A percentile compares a stretch with the other conserved stretches of the same genome.
Evolutionary conservation across 2,113 vertebrate genomes (phyloP).

Genomic region (Brachypodius melanocephalos): DNA sequence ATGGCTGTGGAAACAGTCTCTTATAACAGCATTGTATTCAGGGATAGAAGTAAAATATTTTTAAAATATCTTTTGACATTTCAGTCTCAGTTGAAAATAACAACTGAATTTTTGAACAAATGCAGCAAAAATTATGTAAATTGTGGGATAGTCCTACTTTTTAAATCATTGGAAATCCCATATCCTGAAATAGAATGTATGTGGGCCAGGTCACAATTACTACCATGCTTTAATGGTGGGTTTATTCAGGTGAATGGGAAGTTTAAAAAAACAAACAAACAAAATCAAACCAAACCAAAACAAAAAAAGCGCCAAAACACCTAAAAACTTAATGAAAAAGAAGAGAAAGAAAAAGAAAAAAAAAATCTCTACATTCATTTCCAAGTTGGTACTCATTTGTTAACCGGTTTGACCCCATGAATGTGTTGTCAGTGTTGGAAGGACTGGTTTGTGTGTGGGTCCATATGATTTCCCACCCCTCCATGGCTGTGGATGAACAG

Average conservation of each 20-base stretch:
- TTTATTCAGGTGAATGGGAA: neutral
- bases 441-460: neutral
- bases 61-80: neutral
- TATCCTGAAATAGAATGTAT: neutral
- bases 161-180: neutral
- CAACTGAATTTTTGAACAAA: neutral
- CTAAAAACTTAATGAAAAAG: neutral
- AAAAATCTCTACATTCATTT: neutral
- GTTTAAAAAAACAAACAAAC: neutral
- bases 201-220: neutral
- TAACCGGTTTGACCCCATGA: neutral
- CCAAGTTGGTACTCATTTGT: neutral
- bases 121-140: neutral
- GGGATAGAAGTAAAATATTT: neutral
- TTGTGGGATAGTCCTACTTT: neutral
- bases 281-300: neutral
- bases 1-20: neutral
- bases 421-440: neutral
- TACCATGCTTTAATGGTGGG: neutral
- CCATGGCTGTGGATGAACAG: neutral
- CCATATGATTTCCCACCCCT: neutral
- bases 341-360: accelerated
- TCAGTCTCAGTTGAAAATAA: neutral
- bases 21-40: neutral
- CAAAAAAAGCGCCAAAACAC: neutral